A percentile compares a stretch with the other conserved stretches of the same genome.
phyloP scores from a whole-genome alignment of 2,797 vertebrate genomes.

The Notolepis coatsorum region DNA sequence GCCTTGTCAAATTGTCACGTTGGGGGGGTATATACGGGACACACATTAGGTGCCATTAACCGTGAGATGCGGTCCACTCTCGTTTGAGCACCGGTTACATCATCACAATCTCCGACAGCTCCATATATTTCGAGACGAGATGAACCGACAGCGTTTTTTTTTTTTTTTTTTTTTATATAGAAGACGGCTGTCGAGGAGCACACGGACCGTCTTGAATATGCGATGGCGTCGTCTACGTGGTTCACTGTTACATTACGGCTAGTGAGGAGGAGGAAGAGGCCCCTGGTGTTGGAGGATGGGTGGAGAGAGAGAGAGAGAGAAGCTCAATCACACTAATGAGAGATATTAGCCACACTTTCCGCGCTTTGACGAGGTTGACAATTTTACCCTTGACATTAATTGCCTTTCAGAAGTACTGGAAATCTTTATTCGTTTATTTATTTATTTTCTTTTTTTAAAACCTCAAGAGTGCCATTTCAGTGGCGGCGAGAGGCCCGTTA shows the following conservation, averaged over 20 bases:
- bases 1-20: too few relatives aligned
- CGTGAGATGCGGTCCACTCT: too few relatives aligned
- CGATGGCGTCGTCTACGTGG: conserved; percentile 29
- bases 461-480: conserved; percentile 71
- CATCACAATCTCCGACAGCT: too few relatives aligned
- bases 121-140: conserved; percentile 20
- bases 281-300: conserved; percentile 63
- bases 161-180: too few relatives aligned
- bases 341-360: conserved; percentile 73
- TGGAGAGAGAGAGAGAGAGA: conserved; percentile 70
- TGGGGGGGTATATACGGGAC: too few relatives aligned
- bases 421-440: too few relatives aligned
- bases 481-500: conserved; percentile 62
- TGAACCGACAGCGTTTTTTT: conserved; percentile 35
- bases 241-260: conserved; percentile 47
- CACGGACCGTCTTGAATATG: conserved; percentile 44
- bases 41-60: too few relatives aligned
- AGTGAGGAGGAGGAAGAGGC: conserved; percentile 46
- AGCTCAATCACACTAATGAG: conserved; percentile 76
- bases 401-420: conserved; percentile 72
- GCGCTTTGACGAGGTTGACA: conserved; percentile 70
- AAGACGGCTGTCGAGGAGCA: not conserved
- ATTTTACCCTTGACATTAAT: conserved; percentile 84
- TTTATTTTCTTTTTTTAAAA: conserved; percentile 45
- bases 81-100: too few relatives aligned